These are phyloP conservation scores for Tadarida brasiliensis DNA, from an alignment of 2,797 vertebrate genomes.

Conservation along the genomic window DNA sequence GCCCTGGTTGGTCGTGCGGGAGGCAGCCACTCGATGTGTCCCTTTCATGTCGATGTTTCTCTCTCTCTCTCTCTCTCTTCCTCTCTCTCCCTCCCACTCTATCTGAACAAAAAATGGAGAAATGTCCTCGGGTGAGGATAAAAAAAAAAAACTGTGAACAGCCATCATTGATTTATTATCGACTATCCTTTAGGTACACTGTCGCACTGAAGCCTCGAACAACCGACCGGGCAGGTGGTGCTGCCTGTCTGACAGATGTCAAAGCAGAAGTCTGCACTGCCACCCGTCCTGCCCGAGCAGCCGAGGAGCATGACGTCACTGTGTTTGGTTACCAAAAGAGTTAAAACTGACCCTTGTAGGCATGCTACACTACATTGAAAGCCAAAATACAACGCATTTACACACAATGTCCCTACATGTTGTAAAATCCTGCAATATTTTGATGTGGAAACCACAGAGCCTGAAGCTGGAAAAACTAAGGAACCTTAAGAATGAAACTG, in stretches of 20 bases:
- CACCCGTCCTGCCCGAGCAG: not conserved
- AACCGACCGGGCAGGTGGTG: not conserved
- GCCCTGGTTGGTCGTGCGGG: no score
- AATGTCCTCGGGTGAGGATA: no score
- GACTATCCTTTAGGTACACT: not conserved
- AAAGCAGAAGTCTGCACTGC: not conserved
- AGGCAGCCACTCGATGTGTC: no score
- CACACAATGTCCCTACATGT: not conserved
- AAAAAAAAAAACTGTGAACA: not conserved
- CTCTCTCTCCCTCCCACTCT: no score
- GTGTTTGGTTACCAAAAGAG: not conserved
- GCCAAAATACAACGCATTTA: slow-evolving; percentile 7
- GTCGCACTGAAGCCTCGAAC: not conserved
- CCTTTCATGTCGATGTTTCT: no score
- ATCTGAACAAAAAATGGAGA: no score
- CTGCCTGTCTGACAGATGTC: not conserved
- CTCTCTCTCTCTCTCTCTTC: no score
- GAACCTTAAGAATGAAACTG: not conserved
- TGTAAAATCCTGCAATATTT: slow-evolving; percentile 29
- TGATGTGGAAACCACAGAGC: not conserved
- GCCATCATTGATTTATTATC: not conserved
- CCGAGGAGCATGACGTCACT: not conserved
- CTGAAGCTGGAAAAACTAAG: not conserved
- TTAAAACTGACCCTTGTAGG: not conserved
- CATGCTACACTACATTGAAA: not conserved